Percentiles rank a stretch among this genome's conserved stretches.
phyloP scores from a whole-genome alignment of 2,888 invertebrate genomes.

The Nebria salina region DNA sequence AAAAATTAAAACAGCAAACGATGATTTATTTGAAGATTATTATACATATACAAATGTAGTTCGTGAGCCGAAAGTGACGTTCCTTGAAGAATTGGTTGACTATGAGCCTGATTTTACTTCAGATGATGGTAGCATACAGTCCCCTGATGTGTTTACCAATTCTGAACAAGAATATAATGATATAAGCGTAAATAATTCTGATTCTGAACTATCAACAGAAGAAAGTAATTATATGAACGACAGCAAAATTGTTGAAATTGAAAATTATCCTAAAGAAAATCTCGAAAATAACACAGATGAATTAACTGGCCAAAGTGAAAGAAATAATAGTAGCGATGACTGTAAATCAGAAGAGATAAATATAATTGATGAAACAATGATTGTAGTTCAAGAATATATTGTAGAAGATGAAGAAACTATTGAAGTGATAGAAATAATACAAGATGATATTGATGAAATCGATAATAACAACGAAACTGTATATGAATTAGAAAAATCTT shows the following conservation, averaged over 20 bases:
- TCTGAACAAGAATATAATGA: conserved; percentile 56
- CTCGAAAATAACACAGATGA: conserved; percentile 34
- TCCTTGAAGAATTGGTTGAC: conserved; percentile 63
- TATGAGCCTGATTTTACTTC: conserved; percentile 64
- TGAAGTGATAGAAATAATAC: conserved; percentile 41
- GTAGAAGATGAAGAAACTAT: conserved; percentile 31
- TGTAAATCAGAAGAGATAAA: background rate
- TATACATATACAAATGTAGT: conserved; percentile 47
- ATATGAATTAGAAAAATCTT: background rate
- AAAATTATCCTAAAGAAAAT: conserved; percentile 46
- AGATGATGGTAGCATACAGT: conserved; percentile 54
- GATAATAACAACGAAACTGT: background rate
- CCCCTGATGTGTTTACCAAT: conserved; percentile 57
- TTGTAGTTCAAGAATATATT: conserved; percentile 47
- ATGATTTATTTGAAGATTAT: conserved; percentile 61
- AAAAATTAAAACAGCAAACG: conserved; percentile 66
- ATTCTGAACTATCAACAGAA: background rate
- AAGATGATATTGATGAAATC: conserved; percentile 17
- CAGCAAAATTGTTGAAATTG: conserved; percentile 11
- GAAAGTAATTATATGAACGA: conserved; percentile 38
- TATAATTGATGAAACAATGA: conserved; percentile 52
- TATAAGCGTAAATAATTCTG: background rate
- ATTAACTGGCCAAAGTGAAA: conserved; percentile 49
- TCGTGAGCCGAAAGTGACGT: conserved; percentile 61
- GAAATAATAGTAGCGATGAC: conserved; percentile 41